A percentile compares a stretch with the other conserved stretches of the same genome.
Conservation (phyloP, 2,888 invertebrate genomes). For the Euphydryas editha region DNA sequence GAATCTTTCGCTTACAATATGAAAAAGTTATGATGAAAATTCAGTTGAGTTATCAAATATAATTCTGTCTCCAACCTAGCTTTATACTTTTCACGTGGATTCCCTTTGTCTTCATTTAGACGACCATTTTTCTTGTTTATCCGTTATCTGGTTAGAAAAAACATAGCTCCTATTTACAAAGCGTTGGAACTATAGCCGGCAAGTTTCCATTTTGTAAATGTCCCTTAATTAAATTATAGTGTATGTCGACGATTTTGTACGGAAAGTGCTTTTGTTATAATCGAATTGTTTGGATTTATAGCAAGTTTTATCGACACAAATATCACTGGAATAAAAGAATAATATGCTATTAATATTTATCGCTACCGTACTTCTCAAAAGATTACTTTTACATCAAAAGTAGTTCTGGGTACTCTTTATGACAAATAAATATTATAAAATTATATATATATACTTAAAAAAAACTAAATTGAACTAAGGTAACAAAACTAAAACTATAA, state of each 20-base stretch:
- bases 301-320: constrained; percentile 15
- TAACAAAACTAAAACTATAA: background rate
- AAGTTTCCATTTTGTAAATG: constrained; percentile 47
- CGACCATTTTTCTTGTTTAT: constrained; percentile 71
- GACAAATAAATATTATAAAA: background rate
- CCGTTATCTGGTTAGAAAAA: constrained; percentile 51
- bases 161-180: constrained; percentile 38
- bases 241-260: constrained; percentile 35
- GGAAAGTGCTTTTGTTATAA: constrained; percentile 28
- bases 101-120: constrained; percentile 71
- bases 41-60: constrained; percentile 58
- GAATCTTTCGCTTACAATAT: constrained; percentile 38
- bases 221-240: constrained; percentile 46
- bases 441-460: background rate
- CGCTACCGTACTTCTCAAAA: background rate
- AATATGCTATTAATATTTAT: background rate
- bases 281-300: constrained; percentile 25
- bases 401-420: background rate
- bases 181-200: constrained; percentile 23
- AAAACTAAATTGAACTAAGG: background rate
- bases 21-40: constrained; percentile 49
- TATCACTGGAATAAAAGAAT: constrained; percentile 3
- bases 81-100: constrained; percentile 44
- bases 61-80: constrained; percentile 46
- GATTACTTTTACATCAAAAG: background rate